Percentiles rank a stretch among this genome's conserved stretches.
Conservation (phyloP, 1,140 invertebrate genomes). For the Lamellibrachia luymesi region DNA sequence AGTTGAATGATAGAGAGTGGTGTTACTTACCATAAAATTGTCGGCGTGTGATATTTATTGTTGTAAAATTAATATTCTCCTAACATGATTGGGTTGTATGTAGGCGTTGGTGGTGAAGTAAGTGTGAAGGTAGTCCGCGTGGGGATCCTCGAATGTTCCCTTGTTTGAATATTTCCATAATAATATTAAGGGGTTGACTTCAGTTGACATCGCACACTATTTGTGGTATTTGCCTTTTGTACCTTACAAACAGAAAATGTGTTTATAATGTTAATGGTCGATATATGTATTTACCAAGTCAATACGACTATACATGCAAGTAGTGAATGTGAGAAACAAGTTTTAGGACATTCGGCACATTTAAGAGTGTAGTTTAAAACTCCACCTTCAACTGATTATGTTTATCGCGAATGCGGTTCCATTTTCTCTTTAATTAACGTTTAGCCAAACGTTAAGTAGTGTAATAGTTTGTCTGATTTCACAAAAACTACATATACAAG, state of each 20-base stretch:
- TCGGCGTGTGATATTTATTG: background rate
- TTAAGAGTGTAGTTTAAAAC: too few species aligned
- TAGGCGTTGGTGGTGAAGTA: background rate
- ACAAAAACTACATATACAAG: too few species aligned
- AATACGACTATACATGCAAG: background rate
- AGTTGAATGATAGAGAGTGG: background rate
- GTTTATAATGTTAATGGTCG: background rate
- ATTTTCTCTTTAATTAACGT: too few species aligned
- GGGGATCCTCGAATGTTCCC: background rate
- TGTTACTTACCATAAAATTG: background rate
- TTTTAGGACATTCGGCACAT: too few species aligned
- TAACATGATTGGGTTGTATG: background rate
- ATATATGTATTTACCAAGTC: background rate
- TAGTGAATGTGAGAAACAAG: background rate
- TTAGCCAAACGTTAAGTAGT: too few species aligned
- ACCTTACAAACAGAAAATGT: background rate
- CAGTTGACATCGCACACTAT: background rate
- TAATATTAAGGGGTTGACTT: background rate
- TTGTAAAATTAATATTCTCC: background rate
- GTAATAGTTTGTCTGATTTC: too few species aligned
- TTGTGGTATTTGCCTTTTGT: background rate
- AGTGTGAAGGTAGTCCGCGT: background rate
- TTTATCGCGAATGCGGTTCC: too few species aligned
- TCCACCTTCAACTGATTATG: too few species aligned
- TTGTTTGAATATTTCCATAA: background rate